Percentiles rank a stretch among this genome's conserved stretches.
Evolutionary conservation across 2,113 vertebrate species (phyloP).

Genomic region (Axis porcinus): DNA sequence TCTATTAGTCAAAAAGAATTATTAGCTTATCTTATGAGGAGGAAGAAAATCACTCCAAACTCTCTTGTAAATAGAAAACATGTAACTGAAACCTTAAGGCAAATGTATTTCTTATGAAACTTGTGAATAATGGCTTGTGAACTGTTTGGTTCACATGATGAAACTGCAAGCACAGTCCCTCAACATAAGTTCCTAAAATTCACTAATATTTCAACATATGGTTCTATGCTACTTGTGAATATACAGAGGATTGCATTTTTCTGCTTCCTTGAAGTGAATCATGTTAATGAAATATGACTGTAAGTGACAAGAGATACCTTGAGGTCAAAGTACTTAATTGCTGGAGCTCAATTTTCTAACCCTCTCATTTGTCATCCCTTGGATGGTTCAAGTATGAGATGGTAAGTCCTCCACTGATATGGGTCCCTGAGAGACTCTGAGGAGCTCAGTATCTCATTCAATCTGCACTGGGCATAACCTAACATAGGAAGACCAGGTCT

Average conservation of each 20-base stretch:
- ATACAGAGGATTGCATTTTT: background rate
- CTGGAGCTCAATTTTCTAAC: background rate
- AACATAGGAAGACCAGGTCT: background rate
- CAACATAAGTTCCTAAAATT: background rate
- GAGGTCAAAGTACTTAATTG: background rate
- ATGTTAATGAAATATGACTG: background rate
- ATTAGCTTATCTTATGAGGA: background rate
- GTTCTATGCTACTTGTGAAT: background rate
- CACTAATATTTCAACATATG: background rate
- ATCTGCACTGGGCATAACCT: background rate
- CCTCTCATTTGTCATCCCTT: background rate
- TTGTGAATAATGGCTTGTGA: background rate
- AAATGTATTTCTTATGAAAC: background rate
- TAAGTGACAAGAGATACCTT: background rate
- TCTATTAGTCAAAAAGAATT: background rate
- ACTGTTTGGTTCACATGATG: background rate
- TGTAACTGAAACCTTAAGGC: background rate
- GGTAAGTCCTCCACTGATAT: background rate
- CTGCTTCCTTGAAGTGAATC: background rate
- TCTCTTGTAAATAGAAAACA: background rate
- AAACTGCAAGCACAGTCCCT: background rate
- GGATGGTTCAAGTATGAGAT: background rate
- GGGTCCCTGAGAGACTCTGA: background rate
- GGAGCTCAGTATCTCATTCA: background rate
- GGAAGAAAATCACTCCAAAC: background rate